phyloP scores from a whole-genome alignment of 1,140 invertebrate species.

The Helicoverpa zea region DNA sequence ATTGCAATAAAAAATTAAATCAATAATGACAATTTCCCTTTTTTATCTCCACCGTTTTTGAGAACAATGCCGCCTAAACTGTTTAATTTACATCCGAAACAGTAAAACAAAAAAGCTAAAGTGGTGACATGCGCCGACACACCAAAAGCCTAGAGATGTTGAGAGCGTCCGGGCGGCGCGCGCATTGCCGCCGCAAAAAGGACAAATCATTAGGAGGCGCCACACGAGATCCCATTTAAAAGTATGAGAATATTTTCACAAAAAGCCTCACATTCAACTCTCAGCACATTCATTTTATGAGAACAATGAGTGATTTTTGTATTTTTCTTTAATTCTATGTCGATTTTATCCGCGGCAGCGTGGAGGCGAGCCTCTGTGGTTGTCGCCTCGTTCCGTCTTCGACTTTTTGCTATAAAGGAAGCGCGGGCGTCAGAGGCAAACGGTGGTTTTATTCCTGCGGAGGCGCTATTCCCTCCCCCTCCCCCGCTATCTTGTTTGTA shows the following conservation, averaged over 20 bases:
- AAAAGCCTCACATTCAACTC: slow-evolving; percentile 85
- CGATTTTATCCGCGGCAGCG: slow-evolving; percentile 83
- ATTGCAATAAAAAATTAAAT: slow-evolving; percentile 42
- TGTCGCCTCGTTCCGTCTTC: slow-evolving; percentile 82
- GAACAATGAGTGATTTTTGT: slow-evolving; percentile 87
- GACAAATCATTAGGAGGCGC: slow-evolving; percentile 84
- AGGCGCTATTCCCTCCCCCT: slow-evolving; percentile 60
- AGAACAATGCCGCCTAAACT: slow-evolving; percentile 83
- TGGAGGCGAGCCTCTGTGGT: slow-evolving; percentile 78
- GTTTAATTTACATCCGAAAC: slow-evolving; percentile 84
- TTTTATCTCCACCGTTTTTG: slow-evolving; percentile 65
- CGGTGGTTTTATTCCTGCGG: slow-evolving; percentile 72
- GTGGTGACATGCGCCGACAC: slow-evolving; percentile 79
- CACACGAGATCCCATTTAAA: slow-evolving; percentile 85
- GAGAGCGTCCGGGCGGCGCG: slow-evolving; percentile 65
- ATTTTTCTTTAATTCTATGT: slow-evolving; percentile 86
- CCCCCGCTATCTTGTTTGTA: slow-evolving; percentile 47
- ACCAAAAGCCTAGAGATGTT: slow-evolving; percentile 76
- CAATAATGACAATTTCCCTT: slow-evolving; percentile 69
- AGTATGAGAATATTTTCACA: slow-evolving; percentile 86
- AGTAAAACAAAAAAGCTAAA: slow-evolving; percentile 76
- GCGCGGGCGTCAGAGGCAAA: slow-evolving; percentile 77
- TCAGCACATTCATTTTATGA: slow-evolving; percentile 86
- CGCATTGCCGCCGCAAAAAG: slow-evolving; percentile 77
- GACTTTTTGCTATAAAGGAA: slow-evolving; percentile 80